These are phyloP conservation scores for Gnatocerus cornutus DNA, from an alignment of 2,888 invertebrate species.

Conservation along the genomic window DNA sequence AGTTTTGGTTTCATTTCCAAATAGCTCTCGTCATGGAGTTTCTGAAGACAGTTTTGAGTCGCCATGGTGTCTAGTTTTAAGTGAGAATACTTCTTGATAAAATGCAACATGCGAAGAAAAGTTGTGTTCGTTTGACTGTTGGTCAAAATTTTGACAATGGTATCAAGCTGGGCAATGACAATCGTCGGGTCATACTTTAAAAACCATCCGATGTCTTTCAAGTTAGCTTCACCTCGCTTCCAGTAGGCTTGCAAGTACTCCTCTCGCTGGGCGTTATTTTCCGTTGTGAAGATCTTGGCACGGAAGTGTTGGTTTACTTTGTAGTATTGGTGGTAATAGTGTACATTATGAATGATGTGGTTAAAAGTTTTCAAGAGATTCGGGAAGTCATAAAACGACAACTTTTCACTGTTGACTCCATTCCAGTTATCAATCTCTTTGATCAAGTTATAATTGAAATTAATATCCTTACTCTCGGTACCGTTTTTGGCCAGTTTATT, in stretches of 20 bases:
- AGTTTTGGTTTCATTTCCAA: not conserved
- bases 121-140: not conserved
- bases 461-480: not conserved
- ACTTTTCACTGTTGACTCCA: not conserved
- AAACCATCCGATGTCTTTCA: conserved; percentile 6
- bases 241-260: conserved; percentile 26
- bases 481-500: not conserved
- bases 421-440: conserved; percentile 11
- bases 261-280: not conserved
- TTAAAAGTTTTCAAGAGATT: conserved; percentile 12
- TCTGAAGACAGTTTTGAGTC: not conserved
- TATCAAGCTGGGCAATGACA: not conserved
- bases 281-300: conserved; percentile 14
- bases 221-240: not conserved
- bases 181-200: conserved; percentile 8
- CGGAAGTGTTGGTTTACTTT: not conserved
- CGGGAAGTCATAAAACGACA: conserved; percentile 30
- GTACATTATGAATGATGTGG: not conserved
- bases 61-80: not conserved
- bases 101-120: not conserved
- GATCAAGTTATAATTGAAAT: conserved; percentile 9
- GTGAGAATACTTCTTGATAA: conserved; percentile 18
- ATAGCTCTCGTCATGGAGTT: conserved; percentile 4
- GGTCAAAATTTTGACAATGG: not conserved
- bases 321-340: not conserved